Evolutionary conservation across 2,113 vertebrate genomes (phyloP), one percentile per base, ranked within the genome.

Genomic region (Pristiophorus japonicus): DNA sequence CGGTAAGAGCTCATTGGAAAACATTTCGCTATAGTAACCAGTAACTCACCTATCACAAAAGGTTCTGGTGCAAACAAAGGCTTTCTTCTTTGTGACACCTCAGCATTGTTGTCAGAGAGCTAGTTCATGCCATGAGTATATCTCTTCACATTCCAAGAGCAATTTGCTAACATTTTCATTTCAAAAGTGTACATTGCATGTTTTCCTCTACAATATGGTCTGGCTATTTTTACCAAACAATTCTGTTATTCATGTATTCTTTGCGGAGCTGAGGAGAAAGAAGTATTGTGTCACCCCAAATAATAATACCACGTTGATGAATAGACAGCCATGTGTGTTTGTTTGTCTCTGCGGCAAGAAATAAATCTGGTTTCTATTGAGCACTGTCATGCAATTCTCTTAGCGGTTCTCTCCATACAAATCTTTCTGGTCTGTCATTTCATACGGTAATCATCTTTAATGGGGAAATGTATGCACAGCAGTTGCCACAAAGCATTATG

Each of bases 391-490:
- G 27, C n/a, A 70, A 94, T 73, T 94, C 93, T 94, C 93, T 70
- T 45, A 70, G 93, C 42, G 11, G 93, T 47, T 42, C 66, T 45
- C 42, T 70, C 66, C 66, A 94, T 73, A 70, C 38, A 94, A 70
- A 94, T 94, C 93, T 70, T 94, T 47, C 93, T 94, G 14, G n/a
- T 20, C 66, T 94, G 65, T 94, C 93, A 73, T 94, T 73, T 94
- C 66, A 94, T 47, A 94, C 93, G 51, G 65, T 94, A 70, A 94
- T 94, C 66, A 70, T 67, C 93, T 70, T 94, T 70, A 94, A 94
- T 94, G 38, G 92, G 42, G 92, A 94, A 94, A 94, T 70, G 65
- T 94, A 94, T 94, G 92, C 92, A 94, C 65, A 94, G 92, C 65
- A 70, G 65, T 94, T 70, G 63, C 45, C 24, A 51, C 11, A 70